Evolutionary conservation across 2,888 invertebrate genomes (phyloP), one percentile per base, ranked within the genome.

Genomic region (Noctua fimbriata): DNA sequence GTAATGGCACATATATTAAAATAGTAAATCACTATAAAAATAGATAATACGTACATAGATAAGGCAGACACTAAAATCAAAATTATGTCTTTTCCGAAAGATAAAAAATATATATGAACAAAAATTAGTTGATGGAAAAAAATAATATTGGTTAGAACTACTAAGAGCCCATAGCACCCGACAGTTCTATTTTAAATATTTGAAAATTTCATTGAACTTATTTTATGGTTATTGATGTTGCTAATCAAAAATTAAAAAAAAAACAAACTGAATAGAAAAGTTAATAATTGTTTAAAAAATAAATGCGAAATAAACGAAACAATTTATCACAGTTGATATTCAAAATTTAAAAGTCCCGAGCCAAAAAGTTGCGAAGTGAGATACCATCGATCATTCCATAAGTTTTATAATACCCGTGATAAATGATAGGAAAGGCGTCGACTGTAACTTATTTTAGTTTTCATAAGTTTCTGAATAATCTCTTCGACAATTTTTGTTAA

Each of bases 361-460:
- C 77, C 78, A 71, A 81, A 86, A 85, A 85, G 83, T 86, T 76
- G 52, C 28, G 9, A 78, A 86, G 81, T 69, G 24, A 69, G 76
- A 73, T 74, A 78, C 58, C 84, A 87, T 86, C 86, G 87, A 86
- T 86, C 86, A 81, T 84, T 74, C 36, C 84, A 78, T 78, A 86
- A 86, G 81, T 87, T 86, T 86, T 78, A 78, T 86, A 87, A 84
- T 87, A 84, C 78, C 72, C 52, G 52, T 87, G 87, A 86, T 86
- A 86, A 86, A 86, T 87, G 84, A 81, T 87, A 86, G 81, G 81
- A 84, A 84, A 81, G 84, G 75, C 87, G 85, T 84, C 70, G 71
- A 84, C 85, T 77, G 81, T 77, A 85, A 85, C 81, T 86, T 85
- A 86, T 86, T 85, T 83, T 86, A 85, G 85, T 86, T 83, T 63